phyloP scores from a whole-genome alignment of 2,888 invertebrate genomes.

The Melanotus villosus region DNA sequence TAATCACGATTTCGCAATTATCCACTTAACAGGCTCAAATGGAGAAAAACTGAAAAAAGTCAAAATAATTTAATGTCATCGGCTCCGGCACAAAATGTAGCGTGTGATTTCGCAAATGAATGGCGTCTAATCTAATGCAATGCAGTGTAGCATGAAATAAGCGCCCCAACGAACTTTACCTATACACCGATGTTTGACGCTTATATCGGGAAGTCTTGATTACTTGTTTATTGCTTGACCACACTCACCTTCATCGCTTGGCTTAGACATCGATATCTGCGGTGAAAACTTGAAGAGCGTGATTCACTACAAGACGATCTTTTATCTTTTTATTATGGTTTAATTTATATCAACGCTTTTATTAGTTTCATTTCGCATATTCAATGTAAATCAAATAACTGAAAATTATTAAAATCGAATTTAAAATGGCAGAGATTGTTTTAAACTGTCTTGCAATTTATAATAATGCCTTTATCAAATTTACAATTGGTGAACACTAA shows the following conservation, averaged over 20 bases:
- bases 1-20: too few species aligned
- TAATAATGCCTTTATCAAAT: too few species aligned
- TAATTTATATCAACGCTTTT: too few species aligned
- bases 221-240: slow-evolving; percentile 45
- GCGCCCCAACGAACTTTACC: slow-evolving; percentile 42
- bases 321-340: too few species aligned
- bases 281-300: not conserved
- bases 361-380: too few species aligned
- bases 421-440: too few species aligned
- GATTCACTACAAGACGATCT: not conserved
- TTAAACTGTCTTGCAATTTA: too few species aligned
- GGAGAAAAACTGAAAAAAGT: slow-evolving; percentile 7
- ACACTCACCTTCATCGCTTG: slow-evolving; percentile 21
- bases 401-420: too few species aligned
- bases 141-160: slow-evolving; percentile 47
- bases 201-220: slow-evolving; percentile 41
- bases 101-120: slow-evolving; percentile 41
- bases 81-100: slow-evolving; percentile 35
- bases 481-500: too few species aligned
- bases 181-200: slow-evolving; percentile 43
- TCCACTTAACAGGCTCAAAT: too few species aligned
- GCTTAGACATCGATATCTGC: slow-evolving; percentile 9
- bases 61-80: slow-evolving; percentile 24
- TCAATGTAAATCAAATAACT: too few species aligned
- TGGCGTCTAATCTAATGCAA: slow-evolving; percentile 43